A percentile compares a stretch with the other conserved stretches of the same genome.
Evolutionary conservation across 2,888 invertebrate genomes (phyloP).

Genomic region (Oscheius myriophilus): DNA sequence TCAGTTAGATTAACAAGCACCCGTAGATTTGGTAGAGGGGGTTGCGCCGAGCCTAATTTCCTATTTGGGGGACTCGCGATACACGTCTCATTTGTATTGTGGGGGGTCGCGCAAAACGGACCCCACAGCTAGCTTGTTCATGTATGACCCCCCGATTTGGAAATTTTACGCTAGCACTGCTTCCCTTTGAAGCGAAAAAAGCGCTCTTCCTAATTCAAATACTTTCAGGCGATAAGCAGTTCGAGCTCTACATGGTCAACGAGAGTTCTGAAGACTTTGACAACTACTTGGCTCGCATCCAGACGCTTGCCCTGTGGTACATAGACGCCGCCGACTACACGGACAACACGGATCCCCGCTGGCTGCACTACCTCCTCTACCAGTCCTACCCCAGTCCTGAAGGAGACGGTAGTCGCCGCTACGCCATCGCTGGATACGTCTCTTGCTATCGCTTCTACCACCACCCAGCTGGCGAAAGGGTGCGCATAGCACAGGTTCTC

Average conservation of each 20-base stretch:
- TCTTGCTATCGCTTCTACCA: constrained; percentile 81
- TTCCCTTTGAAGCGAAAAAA: not conserved
- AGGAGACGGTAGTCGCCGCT: constrained; percentile 73
- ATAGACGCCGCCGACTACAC: constrained; percentile 95
- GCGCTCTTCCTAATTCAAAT: not conserved
- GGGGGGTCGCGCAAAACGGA: no score
- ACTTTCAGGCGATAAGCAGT: constrained; percentile 33
- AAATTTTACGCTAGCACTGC: no score
- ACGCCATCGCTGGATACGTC: constrained; percentile 86
- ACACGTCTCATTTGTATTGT: no score
- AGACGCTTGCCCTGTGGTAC: constrained; percentile 83
- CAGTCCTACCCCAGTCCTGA: constrained; percentile 17
- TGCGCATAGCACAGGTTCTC: constrained; percentile 79
- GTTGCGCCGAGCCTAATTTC: no score
- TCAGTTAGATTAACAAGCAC: no score
- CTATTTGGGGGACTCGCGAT: no score
- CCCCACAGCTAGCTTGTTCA: no score
- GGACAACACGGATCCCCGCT: constrained; percentile 88
- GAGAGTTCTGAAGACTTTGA: constrained; percentile 79
- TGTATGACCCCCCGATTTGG: no score
- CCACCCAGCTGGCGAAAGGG: constrained; percentile 86
- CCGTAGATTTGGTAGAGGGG: no score
- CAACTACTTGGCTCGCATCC: constrained; percentile 84
- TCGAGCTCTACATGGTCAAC: constrained; percentile 49
- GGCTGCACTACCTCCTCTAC: constrained; percentile 76